Conservation (phyloP, 1,140 invertebrate species). For the Drosophila nannoptera region DNA sequence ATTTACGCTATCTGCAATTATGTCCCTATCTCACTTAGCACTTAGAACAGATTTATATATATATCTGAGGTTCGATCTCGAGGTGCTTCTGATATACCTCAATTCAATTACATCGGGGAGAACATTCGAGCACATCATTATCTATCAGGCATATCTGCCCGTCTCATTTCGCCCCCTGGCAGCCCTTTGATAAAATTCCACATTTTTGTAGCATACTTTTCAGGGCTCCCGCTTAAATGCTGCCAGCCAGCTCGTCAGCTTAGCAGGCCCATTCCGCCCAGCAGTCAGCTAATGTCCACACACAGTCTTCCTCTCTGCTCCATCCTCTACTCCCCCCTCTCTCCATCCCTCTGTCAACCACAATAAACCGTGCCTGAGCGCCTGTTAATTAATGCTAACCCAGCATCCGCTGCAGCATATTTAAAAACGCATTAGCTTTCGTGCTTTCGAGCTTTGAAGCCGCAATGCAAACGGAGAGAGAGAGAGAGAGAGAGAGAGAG, state of each 20-base stretch:
- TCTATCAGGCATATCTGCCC: no score
- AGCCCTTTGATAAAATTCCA: background rate
- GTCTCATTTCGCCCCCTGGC: no score
- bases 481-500: slow-evolving; percentile 7
- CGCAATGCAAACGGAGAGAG: slow-evolving; percentile 23
- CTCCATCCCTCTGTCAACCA: background rate
- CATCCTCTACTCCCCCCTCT: background rate
- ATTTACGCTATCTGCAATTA: background rate
- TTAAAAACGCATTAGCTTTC: slow-evolving; percentile 73
- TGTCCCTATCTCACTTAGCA: background rate
- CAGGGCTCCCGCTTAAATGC: background rate
- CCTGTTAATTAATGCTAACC: slow-evolving; percentile 71
- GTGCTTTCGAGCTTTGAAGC: slow-evolving; percentile 22
- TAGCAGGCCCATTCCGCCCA: slow-evolving; percentile 15
- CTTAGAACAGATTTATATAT: background rate
- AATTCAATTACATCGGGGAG: no score
- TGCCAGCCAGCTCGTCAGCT: background rate
- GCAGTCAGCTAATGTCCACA: slow-evolving; percentile 15
- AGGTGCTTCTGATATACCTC: no score
- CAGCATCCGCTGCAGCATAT: slow-evolving; percentile 68
- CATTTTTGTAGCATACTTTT: slow-evolving; percentile 6
- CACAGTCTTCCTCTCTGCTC: background rate
- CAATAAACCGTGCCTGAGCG: slow-evolving; percentile 11
- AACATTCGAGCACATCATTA: no score
- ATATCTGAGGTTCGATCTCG: no score